Percentiles rank a stretch among this genome's conserved stretches.
Conservation (phyloP, 2,888 invertebrate species). For the Digitonthophagus gazella region DNA sequence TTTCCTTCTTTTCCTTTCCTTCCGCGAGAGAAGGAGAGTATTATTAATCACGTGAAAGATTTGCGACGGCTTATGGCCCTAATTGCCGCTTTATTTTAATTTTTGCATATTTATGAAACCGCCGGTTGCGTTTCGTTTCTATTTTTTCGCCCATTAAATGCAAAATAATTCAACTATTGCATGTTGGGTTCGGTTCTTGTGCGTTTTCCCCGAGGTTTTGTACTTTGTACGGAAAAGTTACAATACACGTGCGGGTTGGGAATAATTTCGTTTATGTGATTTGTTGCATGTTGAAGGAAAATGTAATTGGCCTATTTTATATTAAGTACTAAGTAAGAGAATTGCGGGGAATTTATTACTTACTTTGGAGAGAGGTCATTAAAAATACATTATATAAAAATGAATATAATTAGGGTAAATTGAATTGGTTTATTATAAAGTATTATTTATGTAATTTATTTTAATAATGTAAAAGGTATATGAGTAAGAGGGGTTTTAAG, state of each 20-base stretch:
- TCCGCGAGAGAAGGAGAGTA: constrained; percentile 23
- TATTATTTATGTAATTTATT: too few relatives aligned
- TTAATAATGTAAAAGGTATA: too few relatives aligned
- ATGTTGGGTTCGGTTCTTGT: constrained; percentile 18
- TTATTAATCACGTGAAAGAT: constrained; percentile 33
- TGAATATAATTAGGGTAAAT: background rate
- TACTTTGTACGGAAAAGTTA: too few relatives aligned
- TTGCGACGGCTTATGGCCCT: constrained; percentile 25
- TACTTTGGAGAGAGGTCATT: background rate
- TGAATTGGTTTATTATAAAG: background rate
- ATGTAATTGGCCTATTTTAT: constrained; percentile 1
- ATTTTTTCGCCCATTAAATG: constrained; percentile 23
- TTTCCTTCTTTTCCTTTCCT: background rate
- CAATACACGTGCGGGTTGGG: too few relatives aligned
- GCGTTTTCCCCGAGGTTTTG: background rate
- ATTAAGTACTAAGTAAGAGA: background rate
- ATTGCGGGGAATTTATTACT: background rate
- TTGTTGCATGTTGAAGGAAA: background rate
- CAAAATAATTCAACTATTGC: constrained; percentile 29
- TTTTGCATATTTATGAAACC: constrained; percentile 26
- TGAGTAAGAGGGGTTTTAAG: too few relatives aligned
- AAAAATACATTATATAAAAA: background rate
- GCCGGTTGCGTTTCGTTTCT: constrained; percentile 14
- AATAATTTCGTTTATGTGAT: background rate
- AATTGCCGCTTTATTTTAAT: constrained; percentile 30